phyloP scores from a whole-genome alignment of 2,113 vertebrate species.

The Excalfactoria chinensis region DNA sequence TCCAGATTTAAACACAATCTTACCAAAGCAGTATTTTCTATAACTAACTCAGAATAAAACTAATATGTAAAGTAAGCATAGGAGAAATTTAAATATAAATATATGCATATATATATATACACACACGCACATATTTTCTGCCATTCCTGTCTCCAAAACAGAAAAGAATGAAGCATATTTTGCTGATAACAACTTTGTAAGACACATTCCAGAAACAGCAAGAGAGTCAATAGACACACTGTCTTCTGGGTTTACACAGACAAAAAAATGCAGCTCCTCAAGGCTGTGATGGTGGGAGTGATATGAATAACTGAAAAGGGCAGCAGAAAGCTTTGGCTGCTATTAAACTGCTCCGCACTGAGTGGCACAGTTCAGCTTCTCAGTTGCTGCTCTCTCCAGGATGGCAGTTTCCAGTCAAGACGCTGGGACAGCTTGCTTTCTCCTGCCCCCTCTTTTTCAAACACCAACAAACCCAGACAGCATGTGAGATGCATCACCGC shows the following conservation, averaged over 20 bases:
- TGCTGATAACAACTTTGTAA: constrained; percentile 43
- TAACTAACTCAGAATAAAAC: not conserved
- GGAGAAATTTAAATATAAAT: not conserved
- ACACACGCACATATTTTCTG: not conserved
- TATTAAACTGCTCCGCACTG: constrained; percentile 13
- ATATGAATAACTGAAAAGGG: constrained; percentile 67
- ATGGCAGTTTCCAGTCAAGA: constrained; percentile 57
- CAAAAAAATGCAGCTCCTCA: constrained; percentile 47
- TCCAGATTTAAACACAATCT: not conserved
- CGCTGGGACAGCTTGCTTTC: not conserved
- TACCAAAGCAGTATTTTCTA: not conserved
- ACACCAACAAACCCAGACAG: not conserved
- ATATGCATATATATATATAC: not conserved
- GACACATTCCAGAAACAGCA: constrained; percentile 60
- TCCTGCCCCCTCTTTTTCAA: not conserved
- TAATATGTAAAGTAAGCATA: not conserved
- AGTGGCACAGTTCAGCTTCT: constrained; percentile 37
- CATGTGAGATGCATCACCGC: constrained; percentile 56
- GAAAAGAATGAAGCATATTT: constrained; percentile 34
- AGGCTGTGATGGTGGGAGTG: constrained; percentile 49
- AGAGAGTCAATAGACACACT: constrained; percentile 59
- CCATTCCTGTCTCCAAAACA: not conserved
- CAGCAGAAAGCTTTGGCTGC: constrained; percentile 47
- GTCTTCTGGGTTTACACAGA: constrained; percentile 68
- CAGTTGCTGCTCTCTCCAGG: not conserved